phyloP scores from a whole-genome alignment of 2,888 invertebrate species.

The Hyposoter didymator region DNA sequence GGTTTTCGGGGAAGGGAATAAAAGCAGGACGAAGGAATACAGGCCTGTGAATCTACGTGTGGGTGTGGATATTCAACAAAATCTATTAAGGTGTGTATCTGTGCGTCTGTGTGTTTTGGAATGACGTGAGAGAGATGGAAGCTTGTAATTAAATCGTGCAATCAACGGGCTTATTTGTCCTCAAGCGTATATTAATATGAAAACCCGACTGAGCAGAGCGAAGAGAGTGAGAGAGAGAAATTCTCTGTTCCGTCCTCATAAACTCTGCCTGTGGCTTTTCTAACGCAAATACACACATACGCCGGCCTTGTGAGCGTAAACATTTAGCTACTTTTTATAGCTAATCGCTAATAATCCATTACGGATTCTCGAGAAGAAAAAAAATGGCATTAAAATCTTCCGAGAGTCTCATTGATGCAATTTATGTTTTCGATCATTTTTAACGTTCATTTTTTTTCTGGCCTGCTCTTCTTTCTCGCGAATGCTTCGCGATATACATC shows the following conservation, averaged over 20 bases:
- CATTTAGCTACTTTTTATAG: conserved; percentile 43
- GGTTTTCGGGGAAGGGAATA: conserved; percentile 21
- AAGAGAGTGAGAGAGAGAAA: conserved; percentile 47
- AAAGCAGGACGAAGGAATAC: conserved; percentile 11
- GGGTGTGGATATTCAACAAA: not conserved
- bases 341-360: conserved; percentile 54
- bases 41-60: conserved; percentile 29
- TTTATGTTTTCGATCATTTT: conserved; percentile 56
- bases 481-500: conserved; percentile 27
- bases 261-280: conserved; percentile 17
- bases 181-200: conserved; percentile 81
- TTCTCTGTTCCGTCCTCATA: not conserved
- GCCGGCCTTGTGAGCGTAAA: not conserved
- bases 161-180: conserved; percentile 83
- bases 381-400: conserved; percentile 27
- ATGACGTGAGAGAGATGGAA: conserved; percentile 65
- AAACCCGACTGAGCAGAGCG: conserved; percentile 71
- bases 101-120: not conserved
- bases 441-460: conserved; percentile 11
- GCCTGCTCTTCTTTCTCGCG: not conserved
- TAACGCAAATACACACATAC: conserved; percentile 7
- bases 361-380: conserved; percentile 29
- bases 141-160: conserved; percentile 82
- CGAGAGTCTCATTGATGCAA: conserved; percentile 30
- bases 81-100: not conserved